Conservation (phyloP, 1,140 invertebrate genomes). For the Potamilus streckersoni region DNA sequence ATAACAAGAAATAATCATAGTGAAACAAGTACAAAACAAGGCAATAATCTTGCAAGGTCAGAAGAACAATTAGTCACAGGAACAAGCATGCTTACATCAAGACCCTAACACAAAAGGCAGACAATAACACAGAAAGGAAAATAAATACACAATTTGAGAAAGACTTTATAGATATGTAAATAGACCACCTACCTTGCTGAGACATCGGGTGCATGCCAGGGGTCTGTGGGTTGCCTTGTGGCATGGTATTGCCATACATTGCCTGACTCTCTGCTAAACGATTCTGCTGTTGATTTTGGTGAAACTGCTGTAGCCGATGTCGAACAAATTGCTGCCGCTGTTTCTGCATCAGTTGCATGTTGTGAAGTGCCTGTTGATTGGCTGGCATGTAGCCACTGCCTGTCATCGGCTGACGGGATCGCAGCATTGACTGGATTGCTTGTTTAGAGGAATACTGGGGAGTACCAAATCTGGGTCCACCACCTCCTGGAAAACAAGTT, state of each 20-base stretch:
- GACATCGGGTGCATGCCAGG: constrained; percentile 29
- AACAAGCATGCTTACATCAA: not conserved
- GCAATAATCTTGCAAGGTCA: too few species aligned
- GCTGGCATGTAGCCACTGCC: constrained; percentile 27
- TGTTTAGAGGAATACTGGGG: constrained; percentile 74
- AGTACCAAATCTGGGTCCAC: not conserved
- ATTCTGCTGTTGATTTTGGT: constrained; percentile 37
- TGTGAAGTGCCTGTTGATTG: constrained; percentile 30
- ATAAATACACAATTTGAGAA: not conserved
- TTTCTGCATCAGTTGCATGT: constrained; percentile 53
- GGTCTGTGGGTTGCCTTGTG: constrained; percentile 1
- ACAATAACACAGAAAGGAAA: not conserved
- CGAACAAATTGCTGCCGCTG: constrained; percentile 38
- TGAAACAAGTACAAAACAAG: too few species aligned
- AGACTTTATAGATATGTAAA: not conserved
- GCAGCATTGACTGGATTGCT: constrained; percentile 86
- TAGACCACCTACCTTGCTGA: constrained; percentile 1
- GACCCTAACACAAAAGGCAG: not conserved
- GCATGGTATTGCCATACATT: constrained; percentile 33
- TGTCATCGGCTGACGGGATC: constrained; percentile 72
- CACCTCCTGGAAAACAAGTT: too few species aligned
- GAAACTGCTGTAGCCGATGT: constrained; percentile 40
- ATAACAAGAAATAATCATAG: too few species aligned
- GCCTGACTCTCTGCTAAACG: constrained; percentile 37
- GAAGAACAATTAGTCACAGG: not conserved